Base-by-base conservation (phyloP, 2,113 vertebrate species). In the Larimichthys polyactis region DNA sequence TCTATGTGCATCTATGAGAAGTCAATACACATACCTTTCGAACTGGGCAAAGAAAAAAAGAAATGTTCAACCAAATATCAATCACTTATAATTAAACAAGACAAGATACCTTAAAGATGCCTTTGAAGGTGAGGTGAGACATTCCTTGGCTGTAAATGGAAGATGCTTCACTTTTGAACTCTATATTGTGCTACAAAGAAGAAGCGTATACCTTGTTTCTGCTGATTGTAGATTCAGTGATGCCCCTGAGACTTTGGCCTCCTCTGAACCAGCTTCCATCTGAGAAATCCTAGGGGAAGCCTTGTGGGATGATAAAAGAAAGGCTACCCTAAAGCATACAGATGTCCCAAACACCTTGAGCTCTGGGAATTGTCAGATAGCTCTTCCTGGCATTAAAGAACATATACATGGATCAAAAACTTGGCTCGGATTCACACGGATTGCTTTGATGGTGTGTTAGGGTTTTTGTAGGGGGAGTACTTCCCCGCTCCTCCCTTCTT, bases 151-250 rank as follows among this genome's bases (percentile, higher is more conserved):
- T 92, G 67, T 87, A 78, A 91, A 90, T 79, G 60, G 59, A 68
- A 82, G 73, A 86, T 40, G 27, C 60, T 81, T 88, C 46, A 63
- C 84, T 90, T 87, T 74, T 89, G 71, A 88, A 83, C 88, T 91
- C 90, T 91, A 90, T 89, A 67, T 29, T 60, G n/a, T 16, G 36
- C 71, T 74, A 71, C 64, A 78, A 69, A 82, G 85, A 80, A 3
- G 75, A 74, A 63, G 49, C 51, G 71, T 65, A 71, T 63, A 83
- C 76, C 85, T 88, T 84, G 72, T 83, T 36, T 91, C 78, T 63
- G 71, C 81, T 88, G 84, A 91, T 86, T 90, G 90, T 90, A 85
- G 80, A 92, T 94, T 92, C 83, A 83, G 85, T 12, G 27, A 80
- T 55, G 20, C 84, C 77, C 86, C 71, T 54, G 89, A 72, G 90